phyloP scores from a whole-genome alignment of 2,888 invertebrate genomes.

The Mimas tiliae region DNA sequence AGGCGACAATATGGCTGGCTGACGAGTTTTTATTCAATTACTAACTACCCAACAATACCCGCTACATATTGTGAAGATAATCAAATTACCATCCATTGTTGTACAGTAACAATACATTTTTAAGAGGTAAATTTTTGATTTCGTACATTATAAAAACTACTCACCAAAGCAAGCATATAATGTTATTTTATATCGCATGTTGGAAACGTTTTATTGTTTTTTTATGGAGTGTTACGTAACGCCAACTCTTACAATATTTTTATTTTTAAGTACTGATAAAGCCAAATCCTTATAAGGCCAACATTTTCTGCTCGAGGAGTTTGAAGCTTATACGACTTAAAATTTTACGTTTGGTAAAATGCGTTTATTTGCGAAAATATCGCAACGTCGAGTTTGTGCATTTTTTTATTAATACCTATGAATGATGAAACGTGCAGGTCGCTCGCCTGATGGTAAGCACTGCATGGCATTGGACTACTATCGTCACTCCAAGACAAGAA shows the following conservation, averaged over 20 bases:
- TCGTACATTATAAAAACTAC: neutral
- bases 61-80: neutral
- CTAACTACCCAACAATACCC: neutral
- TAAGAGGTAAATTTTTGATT: no score
- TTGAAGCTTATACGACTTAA: no score
- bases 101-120: neutral
- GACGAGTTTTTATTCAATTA: slow-evolving; percentile 28
- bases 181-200: neutral
- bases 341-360: no score
- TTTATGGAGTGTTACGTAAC: neutral
- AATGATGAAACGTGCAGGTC: no score
- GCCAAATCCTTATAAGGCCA: no score
- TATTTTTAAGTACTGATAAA: neutral
- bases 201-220: slow-evolving; percentile 1
- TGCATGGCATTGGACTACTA: no score
- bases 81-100: neutral
- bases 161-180: neutral
- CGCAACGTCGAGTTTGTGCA: no score
- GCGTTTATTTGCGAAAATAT: no score
- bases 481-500: no score
- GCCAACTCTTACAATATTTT: neutral
- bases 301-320: no score
- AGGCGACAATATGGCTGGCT: slow-evolving; percentile 11
- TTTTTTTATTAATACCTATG: no score
- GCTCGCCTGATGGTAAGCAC: no score